These are phyloP conservation scores for Diorhabda carinulata DNA, from an alignment of 1,140 invertebrate genomes.

Conservation along the genomic window DNA sequence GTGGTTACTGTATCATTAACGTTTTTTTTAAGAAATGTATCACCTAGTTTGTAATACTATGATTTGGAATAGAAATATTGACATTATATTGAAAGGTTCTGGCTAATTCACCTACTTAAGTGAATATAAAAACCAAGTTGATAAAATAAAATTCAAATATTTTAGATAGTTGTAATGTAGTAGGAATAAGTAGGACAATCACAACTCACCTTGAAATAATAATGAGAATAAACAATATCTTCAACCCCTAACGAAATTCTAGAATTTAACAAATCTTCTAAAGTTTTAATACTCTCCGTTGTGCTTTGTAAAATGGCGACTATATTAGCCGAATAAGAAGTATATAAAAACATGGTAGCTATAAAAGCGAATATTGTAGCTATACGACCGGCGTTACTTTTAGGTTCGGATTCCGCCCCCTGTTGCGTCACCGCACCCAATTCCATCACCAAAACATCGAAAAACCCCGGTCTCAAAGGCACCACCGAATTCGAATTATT, in stretches of 20 bases:
- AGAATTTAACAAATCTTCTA: slow-evolving; percentile 49
- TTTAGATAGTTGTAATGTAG: too few relatives aligned
- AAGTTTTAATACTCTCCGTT: slow-evolving; percentile 47
- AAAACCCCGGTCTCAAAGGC: slow-evolving; percentile 24
- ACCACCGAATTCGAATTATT: neutral
- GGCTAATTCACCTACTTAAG: too few relatives aligned
- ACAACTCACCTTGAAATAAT: slow-evolving; percentile 52
- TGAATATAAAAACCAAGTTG: too few relatives aligned
- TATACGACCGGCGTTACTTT: slow-evolving; percentile 46
- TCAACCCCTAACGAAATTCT: slow-evolving; percentile 57
- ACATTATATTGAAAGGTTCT: too few relatives aligned
- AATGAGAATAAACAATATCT: slow-evolving; percentile 54
- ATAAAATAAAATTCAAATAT: too few relatives aligned
- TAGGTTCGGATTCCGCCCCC: slow-evolving; percentile 51
- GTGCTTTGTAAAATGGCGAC: slow-evolving; percentile 52
- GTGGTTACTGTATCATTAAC: too few relatives aligned
- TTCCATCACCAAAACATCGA: slow-evolving; percentile 50
- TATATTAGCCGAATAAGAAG: slow-evolving; percentile 44
- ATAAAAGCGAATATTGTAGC: slow-evolving; percentile 38
- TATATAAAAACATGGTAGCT: slow-evolving; percentile 43
- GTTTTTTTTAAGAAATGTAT: too few relatives aligned
- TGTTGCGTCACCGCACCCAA: slow-evolving; percentile 56
- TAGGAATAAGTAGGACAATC: too few relatives aligned
- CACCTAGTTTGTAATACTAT: too few relatives aligned
- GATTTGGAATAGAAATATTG: too few relatives aligned